These are phyloP conservation scores for Rhinatrema bivittatum DNA, from an alignment of 2,797 vertebrate genomes.

Conservation along the genomic window DNA sequence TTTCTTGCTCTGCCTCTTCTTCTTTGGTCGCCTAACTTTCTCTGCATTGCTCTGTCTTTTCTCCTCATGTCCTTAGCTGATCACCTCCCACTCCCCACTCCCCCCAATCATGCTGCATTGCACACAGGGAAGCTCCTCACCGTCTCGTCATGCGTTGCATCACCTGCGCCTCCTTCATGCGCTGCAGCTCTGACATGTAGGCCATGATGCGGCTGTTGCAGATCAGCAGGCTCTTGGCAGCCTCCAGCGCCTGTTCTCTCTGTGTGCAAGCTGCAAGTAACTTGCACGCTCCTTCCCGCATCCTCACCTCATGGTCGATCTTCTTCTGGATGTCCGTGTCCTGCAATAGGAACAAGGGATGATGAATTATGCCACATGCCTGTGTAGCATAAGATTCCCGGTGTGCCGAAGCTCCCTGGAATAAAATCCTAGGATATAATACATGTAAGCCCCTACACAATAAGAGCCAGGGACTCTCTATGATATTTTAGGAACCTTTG, in stretches of 20 bases:
- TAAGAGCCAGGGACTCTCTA: too few species aligned
- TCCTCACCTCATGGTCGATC: conserved; percentile 88
- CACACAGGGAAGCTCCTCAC: too few species aligned
- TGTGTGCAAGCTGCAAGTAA: conserved; percentile 84
- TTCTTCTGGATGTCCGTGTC: conserved; percentile 89
- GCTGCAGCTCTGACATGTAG: conserved; percentile 88
- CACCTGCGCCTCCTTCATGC: conserved; percentile 86
- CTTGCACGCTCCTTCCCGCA: conserved; percentile 86
- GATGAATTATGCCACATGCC: too few species aligned
- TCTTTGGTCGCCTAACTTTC: too few species aligned
- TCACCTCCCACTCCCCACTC: not conserved
- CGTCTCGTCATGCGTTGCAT: conserved; percentile 70
- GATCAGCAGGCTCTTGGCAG: conserved; percentile 80
- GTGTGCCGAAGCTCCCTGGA: too few species aligned
- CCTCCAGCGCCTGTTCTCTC: conserved; percentile 81
- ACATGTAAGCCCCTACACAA: not conserved
- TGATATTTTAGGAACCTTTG: too few species aligned
- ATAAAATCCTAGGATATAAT: too few species aligned
- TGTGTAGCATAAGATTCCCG: too few species aligned
- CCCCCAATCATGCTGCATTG: too few species aligned
- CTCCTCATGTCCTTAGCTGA: not conserved
- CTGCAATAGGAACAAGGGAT: conserved; percentile 45
- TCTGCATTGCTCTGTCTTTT: too few species aligned
- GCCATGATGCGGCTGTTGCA: conserved; percentile 84
- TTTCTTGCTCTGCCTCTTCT: too few species aligned